Conservation (phyloP, 2,113 vertebrate genomes). For the Myanophis thanlyinensis region DNA sequence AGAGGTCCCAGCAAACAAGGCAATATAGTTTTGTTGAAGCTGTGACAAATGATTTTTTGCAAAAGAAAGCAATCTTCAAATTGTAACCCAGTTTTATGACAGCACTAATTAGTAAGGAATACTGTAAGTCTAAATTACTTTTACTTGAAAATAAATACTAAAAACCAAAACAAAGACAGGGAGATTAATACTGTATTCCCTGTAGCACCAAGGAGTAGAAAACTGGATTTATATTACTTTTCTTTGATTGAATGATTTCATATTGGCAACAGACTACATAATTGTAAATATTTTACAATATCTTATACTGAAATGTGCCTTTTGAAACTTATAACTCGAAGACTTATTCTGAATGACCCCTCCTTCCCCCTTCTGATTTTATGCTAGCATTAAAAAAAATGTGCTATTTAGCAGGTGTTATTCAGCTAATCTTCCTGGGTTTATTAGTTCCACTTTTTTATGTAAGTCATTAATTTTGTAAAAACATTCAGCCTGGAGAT, state of each 20-base stretch:
- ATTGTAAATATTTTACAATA: slow-evolving; percentile 57
- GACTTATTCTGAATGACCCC: slow-evolving; percentile 32
- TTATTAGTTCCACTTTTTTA: slow-evolving; percentile 49
- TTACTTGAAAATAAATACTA: background rate
- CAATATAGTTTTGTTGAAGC: background rate
- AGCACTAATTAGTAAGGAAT: slow-evolving; percentile 7
- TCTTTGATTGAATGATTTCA: slow-evolving; percentile 60
- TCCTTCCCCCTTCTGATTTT: slow-evolving; percentile 41
- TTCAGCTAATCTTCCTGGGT: slow-evolving; percentile 33
- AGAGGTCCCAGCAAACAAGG: background rate
- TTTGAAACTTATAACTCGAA: slow-evolving; percentile 42
- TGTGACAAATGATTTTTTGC: background rate
- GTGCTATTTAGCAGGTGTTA: slow-evolving; percentile 57
- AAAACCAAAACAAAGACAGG: background rate
- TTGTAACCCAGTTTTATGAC: background rate
- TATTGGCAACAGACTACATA: slow-evolving; percentile 38
- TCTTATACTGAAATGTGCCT: slow-evolving; percentile 38
- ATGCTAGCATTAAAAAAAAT: slow-evolving; percentile 52
- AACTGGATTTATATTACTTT: slow-evolving; percentile 7
- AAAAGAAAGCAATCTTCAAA: background rate
- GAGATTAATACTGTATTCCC: slow-evolving; percentile 22
- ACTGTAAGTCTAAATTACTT: background rate
- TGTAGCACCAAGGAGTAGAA: slow-evolving; percentile 26
- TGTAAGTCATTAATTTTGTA: background rate
- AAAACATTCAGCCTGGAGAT: background rate